Conservation (phyloP, 2,797 vertebrate species). For the Picus viridis region DNA sequence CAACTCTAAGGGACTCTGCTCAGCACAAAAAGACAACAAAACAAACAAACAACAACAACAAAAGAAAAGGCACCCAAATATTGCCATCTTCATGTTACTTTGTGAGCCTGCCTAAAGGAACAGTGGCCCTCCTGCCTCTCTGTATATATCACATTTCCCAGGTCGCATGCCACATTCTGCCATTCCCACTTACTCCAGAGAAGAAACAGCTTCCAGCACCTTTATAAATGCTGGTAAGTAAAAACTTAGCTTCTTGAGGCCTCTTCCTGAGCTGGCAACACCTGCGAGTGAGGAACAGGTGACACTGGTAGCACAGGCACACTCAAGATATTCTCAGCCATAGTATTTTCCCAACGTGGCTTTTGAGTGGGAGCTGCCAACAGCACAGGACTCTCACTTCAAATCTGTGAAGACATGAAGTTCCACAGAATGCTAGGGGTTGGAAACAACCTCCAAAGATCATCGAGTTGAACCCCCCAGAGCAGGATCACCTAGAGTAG, state of each 20-base stretch:
- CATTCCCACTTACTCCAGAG: neutral
- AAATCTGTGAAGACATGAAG: no score
- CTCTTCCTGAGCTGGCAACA: neutral
- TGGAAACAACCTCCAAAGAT: no score
- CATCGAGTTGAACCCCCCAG: no score
- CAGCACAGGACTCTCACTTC: no score
- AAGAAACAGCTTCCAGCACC: neutral
- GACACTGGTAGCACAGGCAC: fast-evolving
- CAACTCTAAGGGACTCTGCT: neutral
- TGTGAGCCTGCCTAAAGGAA: neutral
- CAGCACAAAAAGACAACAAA: neutral
- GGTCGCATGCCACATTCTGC: neutral
- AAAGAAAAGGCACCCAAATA: neutral
- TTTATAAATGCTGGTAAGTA: neutral
- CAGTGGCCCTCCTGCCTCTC: neutral
- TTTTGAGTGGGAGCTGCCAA: neutral
- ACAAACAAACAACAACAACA: neutral
- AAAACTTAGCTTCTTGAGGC: neutral
- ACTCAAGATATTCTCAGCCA: fast-evolving
- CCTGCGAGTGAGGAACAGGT: neutral
- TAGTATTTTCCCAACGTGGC: fast-evolving
- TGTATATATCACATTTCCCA: neutral
- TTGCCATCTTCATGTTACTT: neutral
- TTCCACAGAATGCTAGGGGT: no score
- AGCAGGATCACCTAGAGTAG: no score